Evolutionary conservation across 2,888 invertebrate species (phyloP).

Genomic region (Piscicola geometra): DNA sequence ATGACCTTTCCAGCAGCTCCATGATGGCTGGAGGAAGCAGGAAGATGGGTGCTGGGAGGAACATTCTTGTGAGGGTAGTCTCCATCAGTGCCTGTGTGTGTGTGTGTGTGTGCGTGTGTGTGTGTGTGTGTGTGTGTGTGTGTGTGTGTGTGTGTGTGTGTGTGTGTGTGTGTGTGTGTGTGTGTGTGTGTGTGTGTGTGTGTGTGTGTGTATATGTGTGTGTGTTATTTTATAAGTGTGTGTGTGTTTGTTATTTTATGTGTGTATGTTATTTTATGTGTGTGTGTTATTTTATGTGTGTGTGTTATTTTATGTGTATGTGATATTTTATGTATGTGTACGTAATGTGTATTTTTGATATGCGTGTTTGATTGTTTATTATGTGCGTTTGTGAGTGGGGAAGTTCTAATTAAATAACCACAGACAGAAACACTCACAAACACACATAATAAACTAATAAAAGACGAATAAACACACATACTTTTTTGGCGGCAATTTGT

Average conservation of each 20-base stretch:
- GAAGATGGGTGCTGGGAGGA: background rate
- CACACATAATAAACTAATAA: too few relatives aligned
- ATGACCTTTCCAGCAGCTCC: background rate
- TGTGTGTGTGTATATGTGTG: background rate
- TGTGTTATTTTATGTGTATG: background rate
- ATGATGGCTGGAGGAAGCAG: background rate
- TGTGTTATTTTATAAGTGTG: background rate
- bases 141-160: conserved; percentile 8
- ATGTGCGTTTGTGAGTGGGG: too few relatives aligned
- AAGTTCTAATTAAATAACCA: too few relatives aligned
- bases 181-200: conserved; percentile 16
- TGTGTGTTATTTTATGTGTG: background rate
- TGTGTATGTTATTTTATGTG: background rate
- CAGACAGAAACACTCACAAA: too few relatives aligned
- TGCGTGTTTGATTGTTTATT: too few relatives aligned
- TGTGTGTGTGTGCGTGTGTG: background rate
- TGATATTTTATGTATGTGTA: background rate
- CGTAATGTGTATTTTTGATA: too few relatives aligned
- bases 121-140: conserved; percentile 21
- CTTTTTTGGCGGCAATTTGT: conserved; percentile 58
- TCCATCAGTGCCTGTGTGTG: background rate
- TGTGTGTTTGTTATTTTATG: background rate
- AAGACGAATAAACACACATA: too few relatives aligned
- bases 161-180: background rate
- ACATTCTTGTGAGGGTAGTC: background rate